phyloP scores from a whole-genome alignment of 2,113 vertebrate species.

The Haemorhous mexicanus region DNA sequence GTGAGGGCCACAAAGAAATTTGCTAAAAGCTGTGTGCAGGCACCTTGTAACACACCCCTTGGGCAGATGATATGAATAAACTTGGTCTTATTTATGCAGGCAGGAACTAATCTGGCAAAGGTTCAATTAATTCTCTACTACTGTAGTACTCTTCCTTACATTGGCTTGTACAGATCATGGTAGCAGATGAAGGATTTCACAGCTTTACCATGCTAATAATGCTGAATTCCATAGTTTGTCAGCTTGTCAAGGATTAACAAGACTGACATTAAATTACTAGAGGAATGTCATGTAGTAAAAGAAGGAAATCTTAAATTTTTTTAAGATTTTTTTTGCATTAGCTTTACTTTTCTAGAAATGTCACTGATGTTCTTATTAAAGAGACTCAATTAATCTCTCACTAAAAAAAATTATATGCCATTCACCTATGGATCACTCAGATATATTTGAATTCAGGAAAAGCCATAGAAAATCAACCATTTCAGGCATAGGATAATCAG shows the following conservation, averaged over 20 bases:
- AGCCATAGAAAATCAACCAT: neutral
- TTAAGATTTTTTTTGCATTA: neutral
- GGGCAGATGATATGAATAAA: neutral
- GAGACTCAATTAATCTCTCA: neutral
- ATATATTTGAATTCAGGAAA: neutral
- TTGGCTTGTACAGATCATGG: neutral
- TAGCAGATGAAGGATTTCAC: neutral
- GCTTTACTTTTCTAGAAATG: neutral
- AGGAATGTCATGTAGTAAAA: neutral
- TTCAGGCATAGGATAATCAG: neutral
- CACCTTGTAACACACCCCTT: neutral
- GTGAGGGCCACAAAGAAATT: neutral
- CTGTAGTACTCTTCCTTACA: neutral
- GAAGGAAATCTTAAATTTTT: neutral
- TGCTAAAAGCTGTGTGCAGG: neutral
- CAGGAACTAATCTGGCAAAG: neutral
- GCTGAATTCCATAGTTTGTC: neutral
- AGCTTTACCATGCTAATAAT: neutral
- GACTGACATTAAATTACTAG: neutral
- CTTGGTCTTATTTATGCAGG: neutral
- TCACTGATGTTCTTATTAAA: neutral
- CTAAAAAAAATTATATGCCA: neutral
- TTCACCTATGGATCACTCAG: neutral
- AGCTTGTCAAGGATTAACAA: neutral
- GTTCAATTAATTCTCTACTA: neutral